Percentiles rank a stretch among this genome's conserved stretches.
These are phyloP conservation scores for Apodemia hepburni DNA, from an alignment of 2,888 invertebrate species.

Conservation along the genomic window DNA sequence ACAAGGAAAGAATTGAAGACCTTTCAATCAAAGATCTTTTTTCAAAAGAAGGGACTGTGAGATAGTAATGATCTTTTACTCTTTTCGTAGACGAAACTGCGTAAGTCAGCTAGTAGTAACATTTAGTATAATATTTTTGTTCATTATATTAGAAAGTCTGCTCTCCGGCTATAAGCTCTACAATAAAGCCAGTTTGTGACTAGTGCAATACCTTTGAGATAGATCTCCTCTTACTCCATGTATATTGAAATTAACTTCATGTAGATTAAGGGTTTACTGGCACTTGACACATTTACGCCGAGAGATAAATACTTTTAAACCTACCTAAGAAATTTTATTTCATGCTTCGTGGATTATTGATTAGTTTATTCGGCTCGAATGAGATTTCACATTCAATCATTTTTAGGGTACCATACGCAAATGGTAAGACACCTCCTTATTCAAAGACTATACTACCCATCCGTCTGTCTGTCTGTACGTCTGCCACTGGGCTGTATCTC, in stretches of 20 bases:
- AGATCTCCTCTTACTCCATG: slow-evolving; percentile 23
- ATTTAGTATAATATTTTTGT: too few relatives aligned
- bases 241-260: slow-evolving; percentile 24
- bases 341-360: neutral
- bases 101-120: neutral
- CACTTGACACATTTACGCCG: neutral
- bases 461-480: too few relatives aligned
- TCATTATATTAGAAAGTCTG: neutral
- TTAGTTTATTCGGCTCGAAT: neutral
- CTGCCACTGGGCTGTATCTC: too few relatives aligned
- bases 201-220: slow-evolving; percentile 25
- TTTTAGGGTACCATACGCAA: too few relatives aligned
- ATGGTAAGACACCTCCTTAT: too few relatives aligned
- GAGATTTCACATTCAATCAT: too few relatives aligned
- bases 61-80: neutral
- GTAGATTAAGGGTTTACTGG: neutral
- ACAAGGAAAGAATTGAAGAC: neutral
- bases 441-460: too few relatives aligned
- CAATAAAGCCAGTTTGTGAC: slow-evolving; percentile 28
- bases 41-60: neutral
- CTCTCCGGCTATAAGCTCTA: slow-evolving; percentile 17
- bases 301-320: neutral
- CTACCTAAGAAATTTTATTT: neutral
- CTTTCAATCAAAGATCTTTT: neutral
- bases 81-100: too few relatives aligned